A percentile compares a stretch with the other conserved stretches of the same genome.
Evolutionary conservation across 2,113 vertebrate genomes (phyloP).

Genomic region (Raja brachyura): DNA sequence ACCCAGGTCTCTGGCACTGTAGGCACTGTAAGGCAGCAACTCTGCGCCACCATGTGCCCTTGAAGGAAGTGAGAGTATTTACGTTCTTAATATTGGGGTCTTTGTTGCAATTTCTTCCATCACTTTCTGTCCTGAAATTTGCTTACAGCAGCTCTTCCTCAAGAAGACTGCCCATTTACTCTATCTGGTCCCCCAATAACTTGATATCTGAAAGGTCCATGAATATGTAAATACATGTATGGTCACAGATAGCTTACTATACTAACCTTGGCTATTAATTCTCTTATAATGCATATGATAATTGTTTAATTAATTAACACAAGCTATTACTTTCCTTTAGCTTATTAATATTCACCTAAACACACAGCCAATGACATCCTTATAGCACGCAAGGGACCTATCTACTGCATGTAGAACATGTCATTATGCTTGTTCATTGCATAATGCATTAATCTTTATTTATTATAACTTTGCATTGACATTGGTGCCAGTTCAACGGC

Average conservation of each 20-base stretch:
- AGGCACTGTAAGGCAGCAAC: too few relatives aligned
- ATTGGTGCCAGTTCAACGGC: not conserved
- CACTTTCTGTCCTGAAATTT: not conserved
- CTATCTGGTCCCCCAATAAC: not conserved
- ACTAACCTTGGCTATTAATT: constrained; percentile 12
- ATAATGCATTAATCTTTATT: constrained; percentile 16
- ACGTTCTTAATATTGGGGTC: not conserved
- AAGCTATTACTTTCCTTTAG: not conserved
- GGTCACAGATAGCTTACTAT: not conserved
- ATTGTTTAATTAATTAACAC: constrained; percentile 10
- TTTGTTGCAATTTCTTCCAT: not conserved
- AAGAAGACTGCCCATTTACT: not conserved
- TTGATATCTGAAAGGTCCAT: not conserved
- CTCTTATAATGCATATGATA: not conserved
- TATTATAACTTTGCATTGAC: not conserved
- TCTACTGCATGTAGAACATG: constrained; percentile 15
- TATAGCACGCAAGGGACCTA: not conserved
- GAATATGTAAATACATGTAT: not conserved
- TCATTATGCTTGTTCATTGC: not conserved
- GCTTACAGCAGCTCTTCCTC: not conserved
- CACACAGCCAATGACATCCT: not conserved
- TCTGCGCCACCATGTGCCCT: too few relatives aligned
- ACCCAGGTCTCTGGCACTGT: too few relatives aligned
- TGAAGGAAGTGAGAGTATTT: not conserved
- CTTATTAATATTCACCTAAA: constrained; percentile 21